phyloP scores from a whole-genome alignment of 2,113 vertebrate genomes.

The Xenopus laevis region DNA sequence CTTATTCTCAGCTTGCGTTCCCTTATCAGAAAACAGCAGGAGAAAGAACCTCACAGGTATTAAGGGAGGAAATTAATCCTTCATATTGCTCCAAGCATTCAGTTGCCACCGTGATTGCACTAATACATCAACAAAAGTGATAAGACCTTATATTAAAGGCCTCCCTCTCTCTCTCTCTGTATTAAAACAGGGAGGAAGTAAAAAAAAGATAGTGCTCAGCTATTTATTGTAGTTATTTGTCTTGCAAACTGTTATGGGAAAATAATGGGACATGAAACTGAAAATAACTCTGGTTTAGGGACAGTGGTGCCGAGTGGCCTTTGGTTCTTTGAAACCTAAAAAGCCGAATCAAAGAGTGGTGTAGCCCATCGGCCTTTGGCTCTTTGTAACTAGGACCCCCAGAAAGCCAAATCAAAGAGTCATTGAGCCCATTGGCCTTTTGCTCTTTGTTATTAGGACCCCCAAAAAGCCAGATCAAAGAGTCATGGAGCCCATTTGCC shows the following conservation, averaged over 20 bases:
- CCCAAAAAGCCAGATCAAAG: too few relatives aligned
- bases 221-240: slow-evolving; percentile 15
- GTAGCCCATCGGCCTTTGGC: too few relatives aligned
- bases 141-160: slow-evolving; percentile 44
- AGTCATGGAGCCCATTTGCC: too few relatives aligned
- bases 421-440: too few relatives aligned
- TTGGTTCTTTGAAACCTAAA: too few relatives aligned
- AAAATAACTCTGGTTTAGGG: too few relatives aligned
- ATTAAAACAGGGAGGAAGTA: slow-evolving; percentile 31
- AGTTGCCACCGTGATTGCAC: slow-evolving; percentile 42
- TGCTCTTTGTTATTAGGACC: too few relatives aligned
- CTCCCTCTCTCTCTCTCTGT: slow-evolving; percentile 23
- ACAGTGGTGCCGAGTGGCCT: too few relatives aligned
- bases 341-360: too few relatives aligned
- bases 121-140: slow-evolving; percentile 39
- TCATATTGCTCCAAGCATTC: slow-evolving; percentile 40
- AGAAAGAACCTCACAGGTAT: slow-evolving; percentile 28
- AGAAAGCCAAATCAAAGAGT: too few relatives aligned
- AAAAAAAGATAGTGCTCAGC: neutral
- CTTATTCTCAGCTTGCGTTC: slow-evolving; percentile 35
- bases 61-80: slow-evolving; percentile 48
- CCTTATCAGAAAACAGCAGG: slow-evolving; percentile 42
- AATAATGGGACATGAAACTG: neutral
- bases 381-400: too few relatives aligned
- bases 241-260: neutral